Conservation (phyloP, 35 echinoderm and acorn worm species). For the Stichopus chloronotus region DNA sequence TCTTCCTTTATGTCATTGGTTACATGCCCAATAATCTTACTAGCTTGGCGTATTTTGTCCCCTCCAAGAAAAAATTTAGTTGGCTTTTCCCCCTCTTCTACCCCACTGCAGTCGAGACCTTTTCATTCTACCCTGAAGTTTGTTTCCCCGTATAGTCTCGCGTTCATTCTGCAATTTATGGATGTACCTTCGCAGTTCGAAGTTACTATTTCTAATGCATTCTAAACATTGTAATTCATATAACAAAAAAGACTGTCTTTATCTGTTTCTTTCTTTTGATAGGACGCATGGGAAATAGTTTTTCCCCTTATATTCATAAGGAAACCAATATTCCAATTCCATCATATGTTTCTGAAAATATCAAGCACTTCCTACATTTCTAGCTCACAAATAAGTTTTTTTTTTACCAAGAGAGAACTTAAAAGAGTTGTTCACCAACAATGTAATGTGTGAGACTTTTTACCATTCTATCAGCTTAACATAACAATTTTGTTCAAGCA, state of each 20-base stretch:
- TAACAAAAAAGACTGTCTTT: not conserved
- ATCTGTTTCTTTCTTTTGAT: not conserved
- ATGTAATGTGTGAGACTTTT: no score
- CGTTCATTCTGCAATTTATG: not conserved
- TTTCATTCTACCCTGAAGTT: not conserved
- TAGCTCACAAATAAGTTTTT: no score
- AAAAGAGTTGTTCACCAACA: no score
- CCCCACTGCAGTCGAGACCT: not conserved
- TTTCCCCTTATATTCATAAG: constrained; percentile 11
- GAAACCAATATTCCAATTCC: not conserved
- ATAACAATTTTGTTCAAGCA: no score
- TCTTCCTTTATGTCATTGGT: not conserved
- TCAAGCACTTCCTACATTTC: no score
- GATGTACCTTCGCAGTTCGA: not conserved
- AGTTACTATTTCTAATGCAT: not conserved
- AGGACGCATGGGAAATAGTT: not conserved
- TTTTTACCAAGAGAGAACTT: no score
- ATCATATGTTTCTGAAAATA: no score
- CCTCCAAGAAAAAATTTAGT: not conserved
- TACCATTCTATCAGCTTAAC: no score
- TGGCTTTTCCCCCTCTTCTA: not conserved
- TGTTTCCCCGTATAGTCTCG: not conserved
- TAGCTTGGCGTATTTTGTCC: not conserved
- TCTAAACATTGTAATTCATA: not conserved
- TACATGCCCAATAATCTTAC: not conserved